These are phyloP conservation scores for Saimiri boliviensis DNA, from an alignment of 2,113 vertebrate genomes.

Conservation along the genomic window DNA sequence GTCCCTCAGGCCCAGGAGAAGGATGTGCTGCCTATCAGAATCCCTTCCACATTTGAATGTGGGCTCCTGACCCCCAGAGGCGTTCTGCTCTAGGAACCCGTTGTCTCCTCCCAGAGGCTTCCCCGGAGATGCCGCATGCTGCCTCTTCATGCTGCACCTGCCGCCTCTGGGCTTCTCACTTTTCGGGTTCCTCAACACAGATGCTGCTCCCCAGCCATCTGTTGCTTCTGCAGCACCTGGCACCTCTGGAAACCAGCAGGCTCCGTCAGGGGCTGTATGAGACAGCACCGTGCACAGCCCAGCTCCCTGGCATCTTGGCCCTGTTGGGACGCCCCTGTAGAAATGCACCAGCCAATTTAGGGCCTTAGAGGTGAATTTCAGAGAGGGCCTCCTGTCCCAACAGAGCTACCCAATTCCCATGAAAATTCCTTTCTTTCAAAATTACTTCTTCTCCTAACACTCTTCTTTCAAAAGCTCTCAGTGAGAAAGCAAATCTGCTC, in stretches of 20 bases:
- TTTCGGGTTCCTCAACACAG: not conserved
- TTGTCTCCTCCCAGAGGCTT: not conserved
- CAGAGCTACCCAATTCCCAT: fast-evolving
- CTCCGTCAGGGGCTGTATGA: not conserved
- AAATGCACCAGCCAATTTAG: fast-evolving
- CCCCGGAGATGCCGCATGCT: not conserved
- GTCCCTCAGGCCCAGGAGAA: not conserved
- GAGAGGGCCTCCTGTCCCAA: not conserved
- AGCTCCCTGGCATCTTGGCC: not conserved
- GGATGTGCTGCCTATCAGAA: not conserved
- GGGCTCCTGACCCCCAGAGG: fast-evolving
- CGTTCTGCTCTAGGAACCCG: not conserved
- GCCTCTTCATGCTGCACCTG: too few relatives aligned
- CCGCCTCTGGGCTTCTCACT: too few relatives aligned
- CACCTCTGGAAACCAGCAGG: too few relatives aligned
- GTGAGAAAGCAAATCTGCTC: not conserved
- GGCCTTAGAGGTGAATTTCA: not conserved
- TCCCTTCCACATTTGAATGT: not conserved
- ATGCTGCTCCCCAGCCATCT: fast-evolving
- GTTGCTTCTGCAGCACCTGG: not conserved
- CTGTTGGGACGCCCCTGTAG: fast-evolving
- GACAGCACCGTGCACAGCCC: not conserved
- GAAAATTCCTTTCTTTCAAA: fast-evolving
- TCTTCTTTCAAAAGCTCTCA: not conserved
- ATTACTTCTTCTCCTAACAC: not conserved